Conservation (phyloP, 64 coral and sea anemone species). For the Trachythela sp. region DNA sequence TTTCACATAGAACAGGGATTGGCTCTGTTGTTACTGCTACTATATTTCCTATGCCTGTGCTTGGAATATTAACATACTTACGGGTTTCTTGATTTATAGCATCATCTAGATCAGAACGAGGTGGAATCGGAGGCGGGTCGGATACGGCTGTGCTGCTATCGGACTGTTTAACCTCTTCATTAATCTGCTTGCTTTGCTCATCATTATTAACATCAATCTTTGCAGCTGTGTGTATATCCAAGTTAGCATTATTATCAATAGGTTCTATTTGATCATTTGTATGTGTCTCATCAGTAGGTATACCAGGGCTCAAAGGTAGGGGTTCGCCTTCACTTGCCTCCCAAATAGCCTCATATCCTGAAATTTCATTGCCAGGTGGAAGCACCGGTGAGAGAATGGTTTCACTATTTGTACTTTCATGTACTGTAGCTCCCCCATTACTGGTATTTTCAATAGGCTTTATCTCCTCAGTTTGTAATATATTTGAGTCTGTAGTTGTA, state of each 20-base stretch:
- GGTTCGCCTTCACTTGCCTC: slow-evolving; percentile 11
- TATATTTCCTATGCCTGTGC: no score
- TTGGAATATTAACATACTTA: background rate
- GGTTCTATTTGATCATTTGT: background rate
- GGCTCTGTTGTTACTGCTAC: no score
- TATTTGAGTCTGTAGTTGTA: background rate
- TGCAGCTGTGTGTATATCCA: background rate
- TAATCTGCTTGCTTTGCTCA: background rate
- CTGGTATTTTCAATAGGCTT: background rate
- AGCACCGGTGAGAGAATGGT: background rate
- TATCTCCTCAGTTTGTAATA: background rate
- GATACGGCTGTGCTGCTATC: background rate
- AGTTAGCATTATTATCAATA: background rate
- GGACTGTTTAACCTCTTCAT: background rate
- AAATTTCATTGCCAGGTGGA: background rate
- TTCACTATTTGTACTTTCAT: background rate
- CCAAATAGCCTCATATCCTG: background rate
- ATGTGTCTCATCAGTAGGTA: background rate
- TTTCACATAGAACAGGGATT: no score
- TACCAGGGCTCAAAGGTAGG: background rate
- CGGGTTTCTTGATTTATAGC: background rate
- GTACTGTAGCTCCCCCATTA: background rate
- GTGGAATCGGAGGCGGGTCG: background rate
- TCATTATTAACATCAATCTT: background rate
- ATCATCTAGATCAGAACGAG: background rate